Conservation (phyloP, 2,888 invertebrate genomes). For the Cyrtodaria siliqua region DNA sequence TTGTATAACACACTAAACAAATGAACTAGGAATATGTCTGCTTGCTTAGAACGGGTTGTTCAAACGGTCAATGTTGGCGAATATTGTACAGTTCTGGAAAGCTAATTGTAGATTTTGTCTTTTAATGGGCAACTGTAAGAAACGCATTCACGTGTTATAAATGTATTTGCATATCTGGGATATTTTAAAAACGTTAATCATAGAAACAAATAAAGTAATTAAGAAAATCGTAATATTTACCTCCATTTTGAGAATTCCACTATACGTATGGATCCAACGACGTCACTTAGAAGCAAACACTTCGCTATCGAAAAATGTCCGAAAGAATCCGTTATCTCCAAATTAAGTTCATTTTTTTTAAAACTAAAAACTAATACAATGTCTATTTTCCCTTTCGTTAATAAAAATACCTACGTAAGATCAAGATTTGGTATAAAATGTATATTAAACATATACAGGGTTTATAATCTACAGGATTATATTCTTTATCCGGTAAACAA, state of each 20-base stretch:
- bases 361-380: neutral
- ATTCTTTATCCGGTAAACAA: constrained; percentile 11
- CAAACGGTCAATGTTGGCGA: no score
- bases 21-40: no score
- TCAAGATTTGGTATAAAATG: neutral
- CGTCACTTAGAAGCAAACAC: constrained; percentile 34
- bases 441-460: neutral
- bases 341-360: constrained; percentile 4
- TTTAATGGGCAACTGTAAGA: no score
- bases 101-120: no score
- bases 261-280: neutral
- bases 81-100: no score
- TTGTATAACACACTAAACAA: no score
- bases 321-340: neutral
- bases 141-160: no score
- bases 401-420: neutral
- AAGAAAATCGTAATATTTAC: constrained; percentile 4
- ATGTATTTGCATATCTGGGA: neutral
- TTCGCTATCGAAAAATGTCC: neutral
- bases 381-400: neutral
- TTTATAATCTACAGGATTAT: neutral
- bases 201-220: neutral
- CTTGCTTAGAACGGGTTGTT: no score
- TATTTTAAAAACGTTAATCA: neutral
- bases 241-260: constrained; percentile 38